These are phyloP conservation scores for Synergus japonicus DNA, from an alignment of 2,888 invertebrate species.

Conservation along the genomic window DNA sequence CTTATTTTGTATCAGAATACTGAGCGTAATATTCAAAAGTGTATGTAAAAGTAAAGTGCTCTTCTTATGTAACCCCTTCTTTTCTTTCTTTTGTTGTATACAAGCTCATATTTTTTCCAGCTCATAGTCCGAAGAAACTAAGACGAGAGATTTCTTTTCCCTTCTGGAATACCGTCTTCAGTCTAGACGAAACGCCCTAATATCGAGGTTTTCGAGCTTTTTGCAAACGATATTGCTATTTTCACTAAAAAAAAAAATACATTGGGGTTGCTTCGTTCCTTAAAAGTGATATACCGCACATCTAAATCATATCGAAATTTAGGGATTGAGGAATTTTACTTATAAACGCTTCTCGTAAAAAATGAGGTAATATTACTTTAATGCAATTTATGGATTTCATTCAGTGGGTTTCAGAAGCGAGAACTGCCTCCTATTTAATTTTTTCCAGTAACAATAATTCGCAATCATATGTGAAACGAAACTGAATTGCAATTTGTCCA, in stretches of 20 bases:
- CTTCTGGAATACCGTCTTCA: conserved; percentile 1
- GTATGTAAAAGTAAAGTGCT: conserved; percentile 11
- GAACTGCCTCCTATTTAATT: too few species aligned
- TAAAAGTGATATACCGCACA: conserved; percentile 15
- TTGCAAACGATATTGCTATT: not conserved
- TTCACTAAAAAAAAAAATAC: conserved; percentile 5
- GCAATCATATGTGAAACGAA: too few species aligned
- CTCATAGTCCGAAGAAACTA: not conserved
- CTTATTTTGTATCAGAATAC: not conserved
- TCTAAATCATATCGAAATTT: not conserved
- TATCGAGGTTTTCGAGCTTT: conserved; percentile 28
- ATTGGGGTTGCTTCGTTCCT: not conserved
- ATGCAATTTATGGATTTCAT: too few species aligned
- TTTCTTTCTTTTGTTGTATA: not conserved
- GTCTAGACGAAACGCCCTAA: conserved; percentile 21
- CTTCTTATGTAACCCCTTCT: not conserved
- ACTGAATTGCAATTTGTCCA: not conserved
- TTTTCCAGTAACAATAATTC: too few species aligned
- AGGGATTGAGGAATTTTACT: not conserved
- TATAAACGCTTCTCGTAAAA: not conserved
- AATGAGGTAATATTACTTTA: not conserved
- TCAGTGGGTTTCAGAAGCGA: too few species aligned
- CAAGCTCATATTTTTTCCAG: conserved; percentile 8
- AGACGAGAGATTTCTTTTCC: conserved; percentile 20
- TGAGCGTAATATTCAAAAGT: too few species aligned